A percentile compares a stretch with the other conserved stretches of the same genome.
phyloP scores from a whole-genome alignment of 2,888 invertebrate genomes.

The Campopleginae sp. region DNA sequence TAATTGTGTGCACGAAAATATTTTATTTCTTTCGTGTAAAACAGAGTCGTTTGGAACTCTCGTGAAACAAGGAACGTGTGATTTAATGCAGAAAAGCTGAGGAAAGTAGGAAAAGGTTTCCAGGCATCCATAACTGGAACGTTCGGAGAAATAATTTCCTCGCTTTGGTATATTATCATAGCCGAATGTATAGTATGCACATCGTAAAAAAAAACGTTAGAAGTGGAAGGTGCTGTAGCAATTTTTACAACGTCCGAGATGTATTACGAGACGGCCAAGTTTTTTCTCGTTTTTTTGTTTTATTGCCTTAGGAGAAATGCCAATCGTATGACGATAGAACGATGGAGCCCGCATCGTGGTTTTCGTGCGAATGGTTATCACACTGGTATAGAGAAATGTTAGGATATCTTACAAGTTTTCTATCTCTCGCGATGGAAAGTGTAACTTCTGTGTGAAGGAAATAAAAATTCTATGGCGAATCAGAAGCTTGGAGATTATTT shows the following conservation, averaged over 20 bases:
- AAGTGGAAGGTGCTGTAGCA: not conserved
- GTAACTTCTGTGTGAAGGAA: not conserved
- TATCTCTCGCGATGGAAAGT: not conserved
- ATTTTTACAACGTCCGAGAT: slow-evolving; percentile 54
- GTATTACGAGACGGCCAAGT: slow-evolving; percentile 43
- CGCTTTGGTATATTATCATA: slow-evolving; percentile 30
- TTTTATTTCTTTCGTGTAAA: not conserved
- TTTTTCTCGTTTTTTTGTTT: slow-evolving; percentile 50
- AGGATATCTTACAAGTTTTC: not conserved
- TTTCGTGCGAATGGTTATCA: slow-evolving; percentile 36
- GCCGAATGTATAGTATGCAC: slow-evolving; percentile 20
- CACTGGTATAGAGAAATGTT: not conserved
- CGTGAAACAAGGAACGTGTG: slow-evolving; percentile 2
- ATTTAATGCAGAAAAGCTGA: not conserved
- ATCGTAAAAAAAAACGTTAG: slow-evolving; percentile 14
- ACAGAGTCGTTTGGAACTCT: slow-evolving; percentile 19
- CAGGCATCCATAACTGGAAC: slow-evolving; percentile 43
- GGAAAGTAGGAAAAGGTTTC: slow-evolving; percentile 31
- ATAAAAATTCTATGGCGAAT: slow-evolving; percentile 7
- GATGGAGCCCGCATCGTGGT: slow-evolving; percentile 14
- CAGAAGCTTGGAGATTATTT: not conserved
- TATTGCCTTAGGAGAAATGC: slow-evolving; percentile 34
- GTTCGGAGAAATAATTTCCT: slow-evolving; percentile 38
- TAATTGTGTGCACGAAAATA: not conserved
- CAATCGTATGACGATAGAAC: slow-evolving; percentile 19